phyloP scores from a whole-genome alignment of 2,888 invertebrate genomes.

The Galerucella pusilla region DNA sequence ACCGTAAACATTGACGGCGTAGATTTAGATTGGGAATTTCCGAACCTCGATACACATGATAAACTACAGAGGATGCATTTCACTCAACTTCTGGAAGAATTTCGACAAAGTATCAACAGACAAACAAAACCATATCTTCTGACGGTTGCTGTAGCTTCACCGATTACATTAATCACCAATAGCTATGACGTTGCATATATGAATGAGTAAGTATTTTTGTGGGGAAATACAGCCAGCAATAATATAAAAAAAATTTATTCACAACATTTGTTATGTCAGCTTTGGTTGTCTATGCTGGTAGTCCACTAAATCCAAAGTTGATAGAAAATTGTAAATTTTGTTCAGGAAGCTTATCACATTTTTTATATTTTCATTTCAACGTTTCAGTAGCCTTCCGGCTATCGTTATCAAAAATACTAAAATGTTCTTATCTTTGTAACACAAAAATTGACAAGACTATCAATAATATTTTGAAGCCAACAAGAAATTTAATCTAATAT shows the following conservation, averaged over 20 bases:
- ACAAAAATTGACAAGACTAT: no score
- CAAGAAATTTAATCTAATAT: no score
- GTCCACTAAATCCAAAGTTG: no score
- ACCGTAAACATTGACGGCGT: constrained; percentile 74
- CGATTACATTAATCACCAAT: constrained; percentile 77
- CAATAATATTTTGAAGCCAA: no score
- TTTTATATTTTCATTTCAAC: no score
- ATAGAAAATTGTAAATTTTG: no score
- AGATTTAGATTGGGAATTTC: constrained; percentile 91
- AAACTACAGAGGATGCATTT: constrained; percentile 78
- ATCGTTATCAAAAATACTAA: no score
- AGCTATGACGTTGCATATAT: constrained; percentile 84
- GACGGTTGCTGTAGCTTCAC: constrained; percentile 84
- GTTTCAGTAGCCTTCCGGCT: no score
- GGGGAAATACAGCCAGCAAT: no score
- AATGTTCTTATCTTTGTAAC: no score
- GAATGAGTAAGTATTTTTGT: constrained; percentile 70
- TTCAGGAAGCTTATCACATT: no score
- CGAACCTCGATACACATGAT: constrained; percentile 66
- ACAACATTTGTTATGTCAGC: neutral
- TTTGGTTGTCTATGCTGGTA: neutral
- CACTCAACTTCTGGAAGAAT: constrained; percentile 78
- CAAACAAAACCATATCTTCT: constrained; percentile 71
- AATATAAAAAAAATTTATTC: neutral
- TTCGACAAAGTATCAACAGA: constrained; percentile 74